Base-by-base conservation (phyloP, 2,888 invertebrate species). In the Folsomia candida region DNA sequence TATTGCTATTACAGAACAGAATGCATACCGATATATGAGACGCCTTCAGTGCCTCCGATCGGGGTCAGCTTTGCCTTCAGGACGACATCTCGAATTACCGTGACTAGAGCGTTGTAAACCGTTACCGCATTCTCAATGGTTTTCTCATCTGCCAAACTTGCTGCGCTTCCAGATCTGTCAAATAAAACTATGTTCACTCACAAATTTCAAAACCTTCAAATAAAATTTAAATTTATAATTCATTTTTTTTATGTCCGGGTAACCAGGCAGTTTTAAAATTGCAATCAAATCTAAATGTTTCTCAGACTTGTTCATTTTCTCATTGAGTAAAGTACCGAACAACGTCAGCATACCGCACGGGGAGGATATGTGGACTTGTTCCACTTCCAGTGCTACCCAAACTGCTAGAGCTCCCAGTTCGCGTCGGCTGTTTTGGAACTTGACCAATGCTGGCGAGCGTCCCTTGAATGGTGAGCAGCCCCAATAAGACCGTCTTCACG, bases 51-150 rank as follows among this genome's bases (percentile, higher is more conserved):
- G 27, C 28, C 29, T 61, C 61, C 61, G n/a, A 61, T 28, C 28
- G 61, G 61, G 3, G 61, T 61, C 27, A 61, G 22, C 28, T 61
- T 61, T 14, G 61, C 61, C 22, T 61, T 61, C 27, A 61, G 61
- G n/a, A 61, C 61, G 28, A 61, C 61, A 61, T 61, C 61, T 61
- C 61, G 26, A 27, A 61, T 61, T 2, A 61, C 61, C 2, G n/a
- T 14, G n/a, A 27, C 28, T 2, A 61, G 29, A 20, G 61, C 61
- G 29, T 61, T 61, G 61, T 61, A 61, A 28, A 61, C 29, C 9
- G 28, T 28, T 2, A 61, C 61, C 4, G 61, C 61, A 61, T 61
- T 11, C 27, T 61, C 61, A 3, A 61, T 28, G n/a, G 61, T 61
- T 29, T 61, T 14, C 20, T 2, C 61, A 54, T 54, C 54, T 6